Percentiles rank a stretch among this genome's conserved stretches.
phyloP scores from a whole-genome alignment of 2,888 invertebrate species.

The Acholoe squamosa region DNA sequence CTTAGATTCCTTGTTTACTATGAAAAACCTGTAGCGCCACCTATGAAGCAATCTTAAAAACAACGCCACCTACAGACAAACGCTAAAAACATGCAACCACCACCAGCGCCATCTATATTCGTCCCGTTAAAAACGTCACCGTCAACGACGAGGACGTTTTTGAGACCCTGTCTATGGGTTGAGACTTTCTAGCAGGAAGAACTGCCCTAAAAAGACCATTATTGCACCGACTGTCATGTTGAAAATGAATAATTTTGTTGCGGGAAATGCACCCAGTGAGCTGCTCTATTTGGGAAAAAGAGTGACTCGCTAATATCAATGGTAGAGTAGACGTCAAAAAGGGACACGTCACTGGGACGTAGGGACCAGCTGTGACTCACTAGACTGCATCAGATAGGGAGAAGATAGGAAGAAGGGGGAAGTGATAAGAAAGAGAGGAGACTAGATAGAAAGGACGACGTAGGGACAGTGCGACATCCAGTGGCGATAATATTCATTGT shows the following conservation, averaged over 20 bases:
- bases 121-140: slow-evolving; percentile 55
- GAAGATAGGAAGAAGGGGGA: too few relatives aligned
- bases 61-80: slow-evolving; percentile 54
- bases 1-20: slow-evolving; percentile 54
- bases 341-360: not conserved
- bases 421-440: too few relatives aligned
- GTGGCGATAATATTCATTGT: too few relatives aligned
- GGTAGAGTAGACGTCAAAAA: not conserved
- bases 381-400: too few relatives aligned
- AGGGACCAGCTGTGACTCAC: slow-evolving; percentile 11
- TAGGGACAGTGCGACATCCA: too few relatives aligned
- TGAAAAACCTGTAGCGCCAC: slow-evolving; percentile 55
- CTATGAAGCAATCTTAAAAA: slow-evolving; percentile 58
- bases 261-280: not conserved
- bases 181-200: slow-evolving; percentile 31
- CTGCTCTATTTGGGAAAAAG: not conserved
- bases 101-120: slow-evolving; percentile 58
- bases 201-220: slow-evolving; percentile 25
- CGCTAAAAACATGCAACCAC: slow-evolving; percentile 28
- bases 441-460: too few relatives aligned
- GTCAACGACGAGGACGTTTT: slow-evolving; percentile 45
- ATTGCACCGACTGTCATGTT: slow-evolving; percentile 49
- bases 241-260: slow-evolving; percentile 44
- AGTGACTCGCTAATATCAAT: not conserved
- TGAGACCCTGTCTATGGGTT: not conserved